These are phyloP conservation scores for Anableps anableps DNA, from an alignment of 2,797 vertebrate genomes.

Conservation along the genomic window DNA sequence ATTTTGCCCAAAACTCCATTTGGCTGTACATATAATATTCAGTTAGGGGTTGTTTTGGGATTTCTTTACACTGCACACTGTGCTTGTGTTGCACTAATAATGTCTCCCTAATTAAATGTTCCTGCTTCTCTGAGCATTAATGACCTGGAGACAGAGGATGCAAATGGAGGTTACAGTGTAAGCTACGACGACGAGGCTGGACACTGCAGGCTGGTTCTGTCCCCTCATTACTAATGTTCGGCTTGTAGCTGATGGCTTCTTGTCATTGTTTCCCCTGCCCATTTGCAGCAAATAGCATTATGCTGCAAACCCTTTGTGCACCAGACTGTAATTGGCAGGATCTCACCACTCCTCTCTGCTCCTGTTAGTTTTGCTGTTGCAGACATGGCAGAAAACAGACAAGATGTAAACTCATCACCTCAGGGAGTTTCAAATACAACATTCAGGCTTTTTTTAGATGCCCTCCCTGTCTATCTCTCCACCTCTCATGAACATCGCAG, in stretches of 20 bases:
- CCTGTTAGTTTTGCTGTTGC: slow-evolving; percentile 64
- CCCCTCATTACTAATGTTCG: slow-evolving; percentile 51
- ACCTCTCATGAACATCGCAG: slow-evolving; percentile 31
- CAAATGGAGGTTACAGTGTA: slow-evolving; percentile 59
- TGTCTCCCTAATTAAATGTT: slow-evolving; percentile 83
- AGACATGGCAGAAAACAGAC: slow-evolving; percentile 72
- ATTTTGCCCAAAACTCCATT: slow-evolving; percentile 47
- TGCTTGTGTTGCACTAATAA: slow-evolving; percentile 78
- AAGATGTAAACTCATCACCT: slow-evolving; percentile 71
- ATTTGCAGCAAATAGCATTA: slow-evolving; percentile 14
- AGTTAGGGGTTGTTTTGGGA: slow-evolving; percentile 74
- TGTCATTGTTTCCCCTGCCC: slow-evolving; percentile 52
- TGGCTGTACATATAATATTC: slow-evolving; percentile 75
- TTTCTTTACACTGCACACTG: slow-evolving; percentile 69
- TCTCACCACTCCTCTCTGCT: slow-evolving; percentile 51
- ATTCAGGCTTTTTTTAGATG: slow-evolving; percentile 33
- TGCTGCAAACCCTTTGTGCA: slow-evolving; percentile 54
- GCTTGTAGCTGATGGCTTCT: slow-evolving; percentile 44
- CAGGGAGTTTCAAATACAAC: slow-evolving; percentile 64
- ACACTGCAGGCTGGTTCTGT: slow-evolving; percentile 59
- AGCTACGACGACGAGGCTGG: slow-evolving; percentile 50
- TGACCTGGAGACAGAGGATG: slow-evolving; percentile 78
- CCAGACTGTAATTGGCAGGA: slow-evolving; percentile 65
- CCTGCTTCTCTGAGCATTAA: slow-evolving; percentile 80
- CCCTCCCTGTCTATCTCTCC: slow-evolving; percentile 14